A percentile compares a stretch with the other conserved stretches of the same genome.
Evolutionary conservation across 2,113 vertebrate species (phyloP).

Genomic region (Muntiacus reevesi): DNA sequence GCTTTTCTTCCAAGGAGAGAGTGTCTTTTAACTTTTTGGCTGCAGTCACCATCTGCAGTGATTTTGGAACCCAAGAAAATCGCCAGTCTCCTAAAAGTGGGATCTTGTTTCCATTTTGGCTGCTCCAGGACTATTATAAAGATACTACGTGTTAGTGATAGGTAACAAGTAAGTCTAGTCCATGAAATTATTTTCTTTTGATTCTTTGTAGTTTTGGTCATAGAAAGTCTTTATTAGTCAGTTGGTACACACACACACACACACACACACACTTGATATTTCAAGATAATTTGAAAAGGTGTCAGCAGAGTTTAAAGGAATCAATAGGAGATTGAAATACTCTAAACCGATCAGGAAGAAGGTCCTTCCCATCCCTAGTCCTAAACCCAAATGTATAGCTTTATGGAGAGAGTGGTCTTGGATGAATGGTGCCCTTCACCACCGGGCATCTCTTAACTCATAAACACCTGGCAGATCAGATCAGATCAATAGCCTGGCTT

Average conservation of each 20-base stretch:
- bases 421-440: not conserved
- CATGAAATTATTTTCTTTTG: not conserved
- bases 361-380: not conserved
- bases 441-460: not conserved
- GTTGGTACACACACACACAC: not conserved
- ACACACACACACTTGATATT: not conserved
- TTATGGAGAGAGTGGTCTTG: not conserved
- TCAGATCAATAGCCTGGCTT: not conserved
- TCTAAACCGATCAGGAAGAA: not conserved
- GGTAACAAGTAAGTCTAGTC: not conserved
- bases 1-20: not conserved
- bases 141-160: not conserved
- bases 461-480: not conserved
- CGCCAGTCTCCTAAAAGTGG: not conserved
- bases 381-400: not conserved
- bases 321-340: not conserved
- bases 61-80: not conserved
- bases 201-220: not conserved
- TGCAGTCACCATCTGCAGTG: not conserved
- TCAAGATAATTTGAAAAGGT: not conserved
- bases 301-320: not conserved
- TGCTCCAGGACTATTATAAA: not conserved
- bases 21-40: not conserved
- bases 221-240: not conserved
- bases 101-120: slow-evolving; percentile 6